These are phyloP conservation scores for Wasmannia auropunctata DNA, from an alignment of 1,140 invertebrate species.

Conservation along the genomic window DNA sequence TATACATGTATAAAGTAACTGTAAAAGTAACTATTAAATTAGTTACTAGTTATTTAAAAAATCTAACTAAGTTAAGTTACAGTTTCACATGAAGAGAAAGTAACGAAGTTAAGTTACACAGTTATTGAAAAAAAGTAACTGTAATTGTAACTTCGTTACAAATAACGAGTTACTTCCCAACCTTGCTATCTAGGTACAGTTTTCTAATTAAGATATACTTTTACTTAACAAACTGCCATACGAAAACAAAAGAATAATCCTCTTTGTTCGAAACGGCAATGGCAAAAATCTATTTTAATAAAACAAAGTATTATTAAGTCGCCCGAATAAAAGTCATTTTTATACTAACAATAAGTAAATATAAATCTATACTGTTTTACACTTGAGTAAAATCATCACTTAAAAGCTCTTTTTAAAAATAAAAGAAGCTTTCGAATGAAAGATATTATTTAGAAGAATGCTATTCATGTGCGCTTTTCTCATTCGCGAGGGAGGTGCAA, in stretches of 20 bases:
- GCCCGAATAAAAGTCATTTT: background rate
- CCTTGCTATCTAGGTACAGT: background rate
- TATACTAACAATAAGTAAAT: background rate
- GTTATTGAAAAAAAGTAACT: no score
- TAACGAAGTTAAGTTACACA: no score
- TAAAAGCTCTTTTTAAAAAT: background rate
- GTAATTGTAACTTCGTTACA: no score
- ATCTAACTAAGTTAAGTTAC: no score
- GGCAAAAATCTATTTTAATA: background rate
- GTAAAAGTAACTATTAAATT: no score
- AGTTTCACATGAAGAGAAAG: no score
- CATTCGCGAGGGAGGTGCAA: background rate
- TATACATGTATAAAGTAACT: no score
- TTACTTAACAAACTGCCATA: no score
- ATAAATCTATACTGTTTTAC: background rate
- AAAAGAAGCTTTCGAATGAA: background rate
- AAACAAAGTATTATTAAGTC: background rate
- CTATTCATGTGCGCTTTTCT: background rate
- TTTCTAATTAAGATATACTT: background rate
- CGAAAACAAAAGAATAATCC: background rate
- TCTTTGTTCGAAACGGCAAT: background rate
- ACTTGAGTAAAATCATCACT: background rate
- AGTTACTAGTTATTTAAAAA: no score
- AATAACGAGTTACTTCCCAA: no score
- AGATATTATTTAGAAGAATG: background rate